These are phyloP conservation scores for Diplodus puntazzo DNA, from an alignment of 2,797 vertebrate genomes.

Conservation along the genomic window DNA sequence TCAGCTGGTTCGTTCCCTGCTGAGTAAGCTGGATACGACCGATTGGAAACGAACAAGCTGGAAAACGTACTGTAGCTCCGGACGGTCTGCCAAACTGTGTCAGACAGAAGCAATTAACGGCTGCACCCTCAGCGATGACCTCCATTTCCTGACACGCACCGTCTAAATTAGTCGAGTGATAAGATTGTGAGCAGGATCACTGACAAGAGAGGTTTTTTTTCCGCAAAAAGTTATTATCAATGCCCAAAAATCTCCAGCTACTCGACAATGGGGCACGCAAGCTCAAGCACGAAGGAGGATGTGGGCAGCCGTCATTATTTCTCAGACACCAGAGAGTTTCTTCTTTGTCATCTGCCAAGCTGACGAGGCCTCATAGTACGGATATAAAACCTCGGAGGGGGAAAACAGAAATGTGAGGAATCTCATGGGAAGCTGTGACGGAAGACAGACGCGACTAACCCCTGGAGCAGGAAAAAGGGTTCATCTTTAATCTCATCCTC, in stretches of 20 bases:
- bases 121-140: slow-evolving; percentile 56
- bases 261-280: not conserved
- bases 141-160: slow-evolving; percentile 63
- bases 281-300: not conserved
- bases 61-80: slow-evolving; percentile 41
- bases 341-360: slow-evolving; percentile 6
- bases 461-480: slow-evolving; percentile 15
- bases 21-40: slow-evolving; percentile 2
- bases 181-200: slow-evolving; percentile 38
- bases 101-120: slow-evolving; percentile 69
- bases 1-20: not conserved
- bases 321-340: not conserved
- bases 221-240: not conserved
- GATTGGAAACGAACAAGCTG: slow-evolving; percentile 4
- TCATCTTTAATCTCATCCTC: slow-evolving; percentile 15
- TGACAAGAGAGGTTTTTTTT: slow-evolving; percentile 24
- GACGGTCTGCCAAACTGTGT: slow-evolving; percentile 58
- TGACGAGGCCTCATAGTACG: slow-evolving; percentile 2
- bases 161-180: slow-evolving; percentile 60
- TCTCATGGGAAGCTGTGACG: slow-evolving; percentile 40
- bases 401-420: slow-evolving; percentile 4
- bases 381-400: slow-evolving; percentile 15
- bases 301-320: slow-evolving; percentile 16
- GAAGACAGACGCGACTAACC: slow-evolving; percentile 27
- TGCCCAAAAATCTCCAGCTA: not conserved